Base-by-base conservation (phyloP, 2,113 vertebrate genomes). In the Thunnus thynnus region DNA sequence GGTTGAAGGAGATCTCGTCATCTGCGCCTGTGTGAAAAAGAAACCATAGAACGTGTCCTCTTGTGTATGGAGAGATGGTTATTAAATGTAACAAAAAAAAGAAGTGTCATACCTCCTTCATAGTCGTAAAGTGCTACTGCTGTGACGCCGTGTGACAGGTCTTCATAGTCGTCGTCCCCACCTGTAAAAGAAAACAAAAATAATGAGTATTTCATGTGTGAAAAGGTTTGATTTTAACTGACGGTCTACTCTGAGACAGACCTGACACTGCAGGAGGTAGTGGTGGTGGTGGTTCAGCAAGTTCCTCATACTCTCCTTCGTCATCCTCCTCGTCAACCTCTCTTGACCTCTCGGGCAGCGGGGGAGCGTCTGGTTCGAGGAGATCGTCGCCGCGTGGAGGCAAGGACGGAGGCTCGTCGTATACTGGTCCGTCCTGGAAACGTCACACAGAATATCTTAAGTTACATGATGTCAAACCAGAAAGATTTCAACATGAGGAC, bases 1-100 rank as follows among this genome's bases (percentile, higher is more conserved):
- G 97, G 63, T 96, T 94, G 84, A 99, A 99, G 76, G 97, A 98
- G 86, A 99, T 95, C 88, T 99, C 98, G 13, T 99, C 97, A 8
- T 96, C 96, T 6, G 95, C 97, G 82, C 96, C 97, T 99, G 95
- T 58, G 76, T 50, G 4, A 44, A 50, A 41, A 82, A 54, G 56
- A 41, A 41, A 55, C 3, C 0, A 46, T 36, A 60, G 4, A 0
- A 44, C 64, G 4, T 65, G 27, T 75, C 5, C 8, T 41, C 7
- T 11, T 5, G 1, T 18, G 20, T n/a, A 18, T 32, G 25, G 41
- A 74, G 8, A 13, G 20, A 54, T 1, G 20, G 20, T 6, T 1
- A 14, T 18, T 16, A 25, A 47, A 56, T 48, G 13, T 54, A 41
- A 41, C 0, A 30, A 9, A 63, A 60, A 13, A 52, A 56, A 13